phyloP scores from a whole-genome alignment of 2,888 invertebrate species.

The Ophioninae sp. region DNA sequence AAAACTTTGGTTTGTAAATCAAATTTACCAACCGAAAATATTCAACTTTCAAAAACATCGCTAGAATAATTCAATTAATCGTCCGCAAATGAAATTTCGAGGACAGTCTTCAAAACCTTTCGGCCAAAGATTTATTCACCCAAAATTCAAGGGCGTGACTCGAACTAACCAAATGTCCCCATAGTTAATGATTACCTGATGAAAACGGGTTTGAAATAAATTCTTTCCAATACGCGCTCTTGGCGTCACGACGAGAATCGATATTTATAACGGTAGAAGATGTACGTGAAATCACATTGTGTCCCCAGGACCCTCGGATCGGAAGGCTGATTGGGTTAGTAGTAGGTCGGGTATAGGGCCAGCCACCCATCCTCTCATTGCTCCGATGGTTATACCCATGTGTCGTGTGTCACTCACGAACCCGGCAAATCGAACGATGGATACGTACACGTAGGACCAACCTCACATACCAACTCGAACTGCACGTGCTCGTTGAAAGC shows the following conservation, averaged over 20 bases:
- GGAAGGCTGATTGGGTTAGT: constrained; percentile 64
- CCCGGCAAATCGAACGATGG: constrained; percentile 52
- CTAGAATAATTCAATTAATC: too few relatives aligned
- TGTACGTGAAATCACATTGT: constrained; percentile 59
- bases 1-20: too few relatives aligned
- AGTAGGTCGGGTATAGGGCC: constrained; percentile 60
- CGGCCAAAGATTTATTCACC: not conserved
- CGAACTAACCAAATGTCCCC: not conserved
- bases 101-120: not conserved
- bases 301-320: constrained; percentile 60
- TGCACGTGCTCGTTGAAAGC: not conserved
- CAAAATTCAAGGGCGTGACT: not conserved
- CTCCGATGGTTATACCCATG: constrained; percentile 12
- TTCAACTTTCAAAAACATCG: too few relatives aligned
- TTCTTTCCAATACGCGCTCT: not conserved
- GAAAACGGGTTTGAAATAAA: not conserved
- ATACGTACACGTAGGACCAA: not conserved
- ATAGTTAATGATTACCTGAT: not conserved
- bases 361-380: constrained; percentile 48
- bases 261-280: constrained; percentile 38
- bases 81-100: not conserved
- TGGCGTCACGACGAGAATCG: constrained; percentile 49
- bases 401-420: constrained; percentile 33
- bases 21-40: too few relatives aligned
- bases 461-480: not conserved